Percentiles rank a stretch among this genome's conserved stretches.
phyloP scores from a whole-genome alignment of 2,888 invertebrate genomes.

The Diplazon laetatorius region DNA sequence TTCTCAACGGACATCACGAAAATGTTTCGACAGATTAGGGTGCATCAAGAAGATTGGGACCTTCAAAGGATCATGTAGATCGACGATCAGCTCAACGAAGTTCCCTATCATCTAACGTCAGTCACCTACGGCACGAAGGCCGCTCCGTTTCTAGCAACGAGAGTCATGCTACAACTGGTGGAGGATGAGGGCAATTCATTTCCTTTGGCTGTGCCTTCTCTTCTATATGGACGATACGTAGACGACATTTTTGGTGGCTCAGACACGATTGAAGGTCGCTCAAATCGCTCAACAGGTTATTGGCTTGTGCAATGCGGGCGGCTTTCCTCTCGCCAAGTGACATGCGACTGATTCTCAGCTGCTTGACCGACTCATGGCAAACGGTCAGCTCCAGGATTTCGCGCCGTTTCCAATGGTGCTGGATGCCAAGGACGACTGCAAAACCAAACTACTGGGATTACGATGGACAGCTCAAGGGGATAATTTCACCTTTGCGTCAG shows the following conservation, averaged over 20 bases:
- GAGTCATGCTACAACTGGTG: constrained; percentile 6
- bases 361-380: too few species aligned
- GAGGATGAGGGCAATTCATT: constrained; percentile 46
- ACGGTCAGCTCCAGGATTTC: too few species aligned
- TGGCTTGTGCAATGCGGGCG: constrained; percentile 54
- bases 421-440: too few species aligned
- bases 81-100: not conserved
- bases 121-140: constrained; percentile 47
- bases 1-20: constrained; percentile 43
- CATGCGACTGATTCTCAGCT: too few species aligned
- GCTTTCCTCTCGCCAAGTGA: constrained; percentile 49
- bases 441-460: too few species aligned
- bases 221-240: constrained; percentile 44
- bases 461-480: constrained; percentile 37
- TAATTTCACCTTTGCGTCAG: constrained; percentile 28
- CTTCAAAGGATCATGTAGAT: constrained; percentile 45
- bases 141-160: constrained; percentile 32
- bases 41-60: constrained; percentile 33
- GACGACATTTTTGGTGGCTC: constrained; percentile 53
- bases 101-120: constrained; percentile 31
- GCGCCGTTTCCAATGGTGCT: constrained; percentile 51
- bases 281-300: not conserved
- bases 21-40: constrained; percentile 29
- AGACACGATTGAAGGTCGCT: not conserved
- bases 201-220: constrained; percentile 32